Evolutionary conservation across 2,888 invertebrate genomes (phyloP).

Genomic region (Acleris holmiana): DNA sequence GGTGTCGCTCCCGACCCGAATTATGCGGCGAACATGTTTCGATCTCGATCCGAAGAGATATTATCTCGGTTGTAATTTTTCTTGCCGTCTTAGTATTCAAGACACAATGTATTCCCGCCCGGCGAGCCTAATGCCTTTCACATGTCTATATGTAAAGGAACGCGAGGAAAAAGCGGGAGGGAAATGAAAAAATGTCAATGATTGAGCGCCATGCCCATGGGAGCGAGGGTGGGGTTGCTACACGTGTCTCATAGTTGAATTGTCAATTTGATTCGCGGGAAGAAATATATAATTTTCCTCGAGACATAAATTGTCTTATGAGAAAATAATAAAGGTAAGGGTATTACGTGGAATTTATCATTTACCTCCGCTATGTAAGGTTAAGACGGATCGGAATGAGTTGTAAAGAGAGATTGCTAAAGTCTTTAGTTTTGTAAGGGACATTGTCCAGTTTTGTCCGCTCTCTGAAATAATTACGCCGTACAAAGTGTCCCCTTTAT

Average conservation of each 20-base stretch:
- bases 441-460: constrained; percentile 41
- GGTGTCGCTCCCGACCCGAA: constrained; percentile 57
- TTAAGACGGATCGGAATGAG: constrained; percentile 19
- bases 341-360: constrained; percentile 40
- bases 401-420: constrained; percentile 17
- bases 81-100: constrained; percentile 70
- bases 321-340: constrained; percentile 36
- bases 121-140: constrained; percentile 61
- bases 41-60: constrained; percentile 63
- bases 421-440: constrained; percentile 40
- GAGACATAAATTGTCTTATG: constrained; percentile 38
- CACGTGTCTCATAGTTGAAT: constrained; percentile 70
- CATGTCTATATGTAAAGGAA: constrained; percentile 39
- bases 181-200: constrained; percentile 73
- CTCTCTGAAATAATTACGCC: constrained; percentile 67
- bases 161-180: constrained; percentile 51
- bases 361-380: constrained; percentile 26
- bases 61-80: constrained; percentile 73
- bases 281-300: constrained; percentile 47
- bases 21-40: constrained; percentile 65
- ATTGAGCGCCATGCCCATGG: constrained; percentile 80
- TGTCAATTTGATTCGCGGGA: constrained; percentile 64
- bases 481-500: constrained; percentile 69
- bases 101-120: constrained; percentile 58
- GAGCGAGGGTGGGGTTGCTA: constrained; percentile 68